Percentiles rank a stretch among this genome's conserved stretches.
Conservation (phyloP, 2,888 invertebrate species). For the Pyrrhopygopsis socrates region DNA sequence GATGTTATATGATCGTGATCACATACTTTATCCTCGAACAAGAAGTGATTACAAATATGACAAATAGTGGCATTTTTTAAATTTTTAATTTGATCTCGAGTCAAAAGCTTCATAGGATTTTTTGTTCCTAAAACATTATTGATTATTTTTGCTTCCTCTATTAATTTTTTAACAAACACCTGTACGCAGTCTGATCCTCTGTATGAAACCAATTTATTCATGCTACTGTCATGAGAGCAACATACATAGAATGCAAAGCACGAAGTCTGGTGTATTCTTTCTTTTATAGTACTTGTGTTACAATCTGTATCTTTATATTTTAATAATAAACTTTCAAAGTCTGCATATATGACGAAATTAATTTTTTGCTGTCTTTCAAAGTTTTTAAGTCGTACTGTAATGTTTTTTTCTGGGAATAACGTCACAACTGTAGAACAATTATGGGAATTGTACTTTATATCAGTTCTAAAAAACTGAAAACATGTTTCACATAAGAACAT, state of each 20-base stretch:
- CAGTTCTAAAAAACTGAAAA: too few species aligned
- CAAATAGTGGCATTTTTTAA: not conserved
- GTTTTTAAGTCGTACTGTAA: not conserved
- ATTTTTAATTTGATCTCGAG: not conserved
- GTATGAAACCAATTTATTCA: not conserved
- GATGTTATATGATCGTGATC: constrained; percentile 69
- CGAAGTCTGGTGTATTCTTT: not conserved
- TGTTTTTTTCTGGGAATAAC: not conserved
- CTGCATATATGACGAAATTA: not conserved
- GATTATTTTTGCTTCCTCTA: not conserved
- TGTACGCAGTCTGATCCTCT: not conserved
- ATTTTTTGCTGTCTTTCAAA: not conserved
- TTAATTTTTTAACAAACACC: not conserved
- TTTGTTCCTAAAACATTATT: not conserved
- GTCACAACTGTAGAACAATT: not conserved
- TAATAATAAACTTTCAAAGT: not conserved
- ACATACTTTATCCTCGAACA: constrained; percentile 55
- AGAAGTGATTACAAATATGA: constrained; percentile 26
- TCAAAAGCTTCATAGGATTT: not conserved
- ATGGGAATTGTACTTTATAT: not conserved
- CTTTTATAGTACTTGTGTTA: not conserved
- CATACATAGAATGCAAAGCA: not conserved
- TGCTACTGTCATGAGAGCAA: not conserved
- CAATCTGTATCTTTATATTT: not conserved
- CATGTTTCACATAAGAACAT: too few species aligned